Conservation (phyloP, 1,140 invertebrate genomes). For the Drosophila kanapiae region DNA sequence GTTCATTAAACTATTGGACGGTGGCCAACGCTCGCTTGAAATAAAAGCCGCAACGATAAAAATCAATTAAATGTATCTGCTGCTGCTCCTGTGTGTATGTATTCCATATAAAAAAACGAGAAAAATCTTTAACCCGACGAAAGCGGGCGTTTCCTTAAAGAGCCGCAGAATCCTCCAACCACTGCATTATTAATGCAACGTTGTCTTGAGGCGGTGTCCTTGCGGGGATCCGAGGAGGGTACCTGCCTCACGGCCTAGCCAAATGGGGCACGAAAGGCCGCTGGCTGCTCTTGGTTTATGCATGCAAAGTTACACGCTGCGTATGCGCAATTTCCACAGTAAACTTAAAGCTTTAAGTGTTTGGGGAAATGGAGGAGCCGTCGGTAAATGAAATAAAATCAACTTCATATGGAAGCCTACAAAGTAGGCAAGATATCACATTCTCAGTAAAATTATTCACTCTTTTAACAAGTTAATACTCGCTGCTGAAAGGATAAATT, state of each 20-base stretch:
- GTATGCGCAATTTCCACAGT: constrained; percentile 58
- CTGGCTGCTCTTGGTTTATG: constrained; percentile 58
- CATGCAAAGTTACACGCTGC: constrained; percentile 75
- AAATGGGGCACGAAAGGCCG: constrained; percentile 58
- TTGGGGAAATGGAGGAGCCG: constrained; percentile 2
- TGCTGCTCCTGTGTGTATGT: background rate
- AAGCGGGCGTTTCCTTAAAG: constrained; percentile 8
- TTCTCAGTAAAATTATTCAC: background rate
- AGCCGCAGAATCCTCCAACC: constrained; percentile 2
- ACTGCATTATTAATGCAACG: constrained; percentile 70
- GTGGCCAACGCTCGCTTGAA: constrained; percentile 13
- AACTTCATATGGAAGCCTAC: constrained; percentile 2
- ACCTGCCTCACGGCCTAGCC: constrained; percentile 24
- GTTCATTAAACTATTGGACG: constrained; percentile 68
- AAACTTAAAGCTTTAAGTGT: constrained; percentile 42
- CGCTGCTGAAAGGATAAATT: background rate
- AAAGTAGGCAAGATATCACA: background rate
- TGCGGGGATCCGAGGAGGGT: constrained; percentile 7
- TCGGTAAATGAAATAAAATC: constrained; percentile 5
- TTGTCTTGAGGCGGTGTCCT: constrained; percentile 42
- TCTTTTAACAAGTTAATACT: background rate
- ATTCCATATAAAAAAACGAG: background rate
- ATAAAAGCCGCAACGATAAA: constrained; percentile 15
- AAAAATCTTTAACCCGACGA: constrained; percentile 6
- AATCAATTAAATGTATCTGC: constrained; percentile 43